phyloP scores from a whole-genome alignment of 1,140 invertebrate genomes.

The Drosophila navojoa region DNA sequence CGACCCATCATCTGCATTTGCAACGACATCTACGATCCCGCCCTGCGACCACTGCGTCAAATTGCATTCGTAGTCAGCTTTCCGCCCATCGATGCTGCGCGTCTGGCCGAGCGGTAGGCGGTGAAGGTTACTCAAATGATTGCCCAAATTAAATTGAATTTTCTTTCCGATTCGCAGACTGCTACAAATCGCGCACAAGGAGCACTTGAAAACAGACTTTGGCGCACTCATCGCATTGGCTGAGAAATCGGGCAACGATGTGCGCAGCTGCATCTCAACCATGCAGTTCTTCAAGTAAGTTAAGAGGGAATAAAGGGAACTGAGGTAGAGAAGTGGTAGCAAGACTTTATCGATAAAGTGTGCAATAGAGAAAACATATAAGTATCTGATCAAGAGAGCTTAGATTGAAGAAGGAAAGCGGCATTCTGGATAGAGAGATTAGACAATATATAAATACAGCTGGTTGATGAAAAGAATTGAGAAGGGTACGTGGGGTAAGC shows the following conservation, averaged over 20 bases:
- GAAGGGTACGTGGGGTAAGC: too few species aligned
- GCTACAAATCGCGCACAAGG: constrained; percentile 88
- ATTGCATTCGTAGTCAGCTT: constrained; percentile 91
- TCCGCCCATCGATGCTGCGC: constrained; percentile 87
- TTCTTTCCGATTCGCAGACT: constrained; percentile 75
- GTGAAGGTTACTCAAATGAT: neutral
- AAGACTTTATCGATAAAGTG: too few species aligned
- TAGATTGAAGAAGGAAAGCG: too few species aligned
- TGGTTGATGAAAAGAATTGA: too few species aligned
- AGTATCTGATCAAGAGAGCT: too few species aligned
- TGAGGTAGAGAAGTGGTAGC: too few species aligned
- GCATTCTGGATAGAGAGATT: too few species aligned
- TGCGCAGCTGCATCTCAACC: constrained; percentile 94
- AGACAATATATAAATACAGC: too few species aligned
- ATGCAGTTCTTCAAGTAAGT: constrained; percentile 89
- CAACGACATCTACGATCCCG: constrained; percentile 95
- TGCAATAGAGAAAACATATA: too few species aligned
- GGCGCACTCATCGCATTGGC: constrained; percentile 89
- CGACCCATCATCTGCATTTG: constrained; percentile 98
- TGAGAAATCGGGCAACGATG: constrained; percentile 93
- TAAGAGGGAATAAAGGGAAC: neutral
- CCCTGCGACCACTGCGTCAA: constrained; percentile 90
- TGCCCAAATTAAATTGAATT: neutral
- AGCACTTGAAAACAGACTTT: constrained; percentile 90
- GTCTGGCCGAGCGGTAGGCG: constrained; percentile 87